These are phyloP conservation scores for Tinea semifulvella DNA, from an alignment of 2,888 invertebrate species.

Conservation along the genomic window DNA sequence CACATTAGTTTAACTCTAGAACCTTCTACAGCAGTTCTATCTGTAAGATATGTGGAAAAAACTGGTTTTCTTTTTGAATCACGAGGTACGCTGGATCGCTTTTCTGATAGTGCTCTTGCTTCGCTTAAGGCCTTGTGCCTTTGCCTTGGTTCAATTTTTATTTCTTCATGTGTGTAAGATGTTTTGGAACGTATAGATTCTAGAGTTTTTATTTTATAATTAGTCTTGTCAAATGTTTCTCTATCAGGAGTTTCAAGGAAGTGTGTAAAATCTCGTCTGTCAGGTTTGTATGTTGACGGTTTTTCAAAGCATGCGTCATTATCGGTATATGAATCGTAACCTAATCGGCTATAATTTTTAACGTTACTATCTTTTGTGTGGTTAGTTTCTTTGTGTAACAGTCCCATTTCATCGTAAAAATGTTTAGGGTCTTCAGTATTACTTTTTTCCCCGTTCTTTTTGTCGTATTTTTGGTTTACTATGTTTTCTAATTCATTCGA, in stretches of 20 bases:
- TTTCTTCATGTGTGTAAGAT: slow-evolving; percentile 22
- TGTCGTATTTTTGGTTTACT: neutral
- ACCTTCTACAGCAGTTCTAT: slow-evolving; percentile 79
- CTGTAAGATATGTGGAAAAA: slow-evolving; percentile 79
- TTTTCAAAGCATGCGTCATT: slow-evolving; percentile 22
- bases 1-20: slow-evolving; percentile 83
- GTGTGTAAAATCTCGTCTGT: slow-evolving; percentile 13
- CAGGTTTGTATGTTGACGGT: slow-evolving; percentile 24
- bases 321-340: slow-evolving; percentile 20
- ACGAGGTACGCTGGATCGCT: slow-evolving; percentile 37
- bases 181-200: neutral
- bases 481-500: neutral
- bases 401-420: neutral
- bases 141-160: slow-evolving; percentile 25
- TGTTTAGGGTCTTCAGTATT: no score
- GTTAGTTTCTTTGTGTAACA: neutral
- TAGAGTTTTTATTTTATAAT: neutral
- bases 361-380: slow-evolving; percentile 25
- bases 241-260: neutral
- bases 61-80: slow-evolving; percentile 74
- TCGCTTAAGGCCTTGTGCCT: slow-evolving; percentile 43
- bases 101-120: slow-evolving; percentile 34
- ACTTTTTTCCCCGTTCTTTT: no score
- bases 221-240: neutral
- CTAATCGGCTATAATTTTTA: slow-evolving; percentile 8